phyloP scores from a whole-genome alignment of 2,888 invertebrate species.

The Pherbina coryleti region DNA sequence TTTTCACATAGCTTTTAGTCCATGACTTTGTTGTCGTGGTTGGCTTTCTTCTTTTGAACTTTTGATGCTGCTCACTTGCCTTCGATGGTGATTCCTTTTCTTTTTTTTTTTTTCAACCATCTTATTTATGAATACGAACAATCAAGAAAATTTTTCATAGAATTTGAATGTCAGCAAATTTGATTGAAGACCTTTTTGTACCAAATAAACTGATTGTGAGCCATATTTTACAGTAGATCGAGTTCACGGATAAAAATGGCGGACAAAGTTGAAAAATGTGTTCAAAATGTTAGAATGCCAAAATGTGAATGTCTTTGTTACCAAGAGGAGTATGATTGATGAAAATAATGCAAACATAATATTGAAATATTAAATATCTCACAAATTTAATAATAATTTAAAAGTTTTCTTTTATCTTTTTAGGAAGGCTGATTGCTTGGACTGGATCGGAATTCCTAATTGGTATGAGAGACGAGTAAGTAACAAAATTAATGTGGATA shows the following conservation, averaged over 20 bases:
- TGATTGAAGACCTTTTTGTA: slow-evolving; percentile 35
- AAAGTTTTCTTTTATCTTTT: too few species aligned
- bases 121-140: slow-evolving; percentile 61
- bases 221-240: too few species aligned
- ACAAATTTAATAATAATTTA: too few species aligned
- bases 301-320: too few species aligned
- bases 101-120: slow-evolving; percentile 59
- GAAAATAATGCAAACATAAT: too few species aligned
- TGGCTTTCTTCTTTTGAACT: slow-evolving; percentile 28
- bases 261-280: background rate
- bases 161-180: slow-evolving; percentile 38
- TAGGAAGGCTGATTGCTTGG: too few species aligned
- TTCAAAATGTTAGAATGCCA: background rate
- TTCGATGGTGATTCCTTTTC: slow-evolving; percentile 42
- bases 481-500: too few species aligned
- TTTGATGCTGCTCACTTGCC: slow-evolving; percentile 34
- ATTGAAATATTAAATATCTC: too few species aligned
- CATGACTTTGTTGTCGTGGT: background rate
- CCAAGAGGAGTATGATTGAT: too few species aligned
- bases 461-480: too few species aligned
- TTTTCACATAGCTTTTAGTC: background rate
- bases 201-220: background rate
- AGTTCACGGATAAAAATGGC: too few species aligned
- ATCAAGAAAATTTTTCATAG: slow-evolving; percentile 54
- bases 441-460: too few species aligned